phyloP scores from a whole-genome alignment of 2,113 vertebrate species.

The Lepus europaeus region DNA sequence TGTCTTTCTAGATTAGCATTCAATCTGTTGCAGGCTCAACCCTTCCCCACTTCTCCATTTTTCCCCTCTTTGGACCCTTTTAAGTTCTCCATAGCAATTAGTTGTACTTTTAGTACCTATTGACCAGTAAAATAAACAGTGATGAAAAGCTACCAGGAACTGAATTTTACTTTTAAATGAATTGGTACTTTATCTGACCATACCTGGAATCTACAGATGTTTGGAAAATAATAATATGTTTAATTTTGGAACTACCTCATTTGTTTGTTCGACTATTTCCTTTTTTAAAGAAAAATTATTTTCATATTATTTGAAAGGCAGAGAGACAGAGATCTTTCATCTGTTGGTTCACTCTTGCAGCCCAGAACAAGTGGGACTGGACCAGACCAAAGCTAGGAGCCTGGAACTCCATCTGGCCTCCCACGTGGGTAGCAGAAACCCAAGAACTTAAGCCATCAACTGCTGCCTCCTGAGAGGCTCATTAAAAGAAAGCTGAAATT shows the following conservation, averaged over 20 bases:
- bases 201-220: constrained; percentile 46
- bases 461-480: too few relatives aligned
- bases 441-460: too few relatives aligned
- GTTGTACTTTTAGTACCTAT: neutral
- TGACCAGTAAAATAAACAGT: constrained; percentile 26
- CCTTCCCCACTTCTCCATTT: neutral
- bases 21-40: neutral
- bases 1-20: constrained; percentile 34
- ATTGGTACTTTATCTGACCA: constrained; percentile 46
- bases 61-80: neutral
- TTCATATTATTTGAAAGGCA: too few relatives aligned
- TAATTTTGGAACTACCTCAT: constrained; percentile 30
- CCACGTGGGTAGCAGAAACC: too few relatives aligned
- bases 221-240: constrained; percentile 49
- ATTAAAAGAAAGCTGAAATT: too few relatives aligned
- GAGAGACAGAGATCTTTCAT: too few relatives aligned
- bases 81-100: neutral
- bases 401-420: too few relatives aligned
- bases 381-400: too few relatives aligned
- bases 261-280: constrained; percentile 1
- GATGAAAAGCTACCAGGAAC: constrained; percentile 26
- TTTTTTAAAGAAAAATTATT: too few relatives aligned
- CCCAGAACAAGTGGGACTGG: too few relatives aligned
- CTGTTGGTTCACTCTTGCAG: too few relatives aligned
- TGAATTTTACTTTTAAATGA: constrained; percentile 52